Percentiles rank a stretch among this genome's conserved stretches.
These are phyloP conservation scores for Platysternon megacephalum DNA, from an alignment of 2,113 vertebrate species.

Conservation along the genomic window DNA sequence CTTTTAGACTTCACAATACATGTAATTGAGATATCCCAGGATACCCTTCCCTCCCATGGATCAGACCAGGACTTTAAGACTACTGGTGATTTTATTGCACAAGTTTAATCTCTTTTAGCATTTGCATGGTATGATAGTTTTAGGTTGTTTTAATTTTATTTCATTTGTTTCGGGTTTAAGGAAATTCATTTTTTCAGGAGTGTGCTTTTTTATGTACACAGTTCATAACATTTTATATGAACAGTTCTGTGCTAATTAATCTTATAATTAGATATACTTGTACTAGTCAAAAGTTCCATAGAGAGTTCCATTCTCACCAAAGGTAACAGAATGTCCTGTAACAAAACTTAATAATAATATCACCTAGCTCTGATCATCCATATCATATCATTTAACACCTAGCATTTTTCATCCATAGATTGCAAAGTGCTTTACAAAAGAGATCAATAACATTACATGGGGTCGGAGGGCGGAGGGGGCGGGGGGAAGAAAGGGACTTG, in stretches of 20 bases:
- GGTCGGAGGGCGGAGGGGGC: no score
- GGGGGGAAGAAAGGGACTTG: background rate
- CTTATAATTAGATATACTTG: background rate
- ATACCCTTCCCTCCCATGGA: background rate
- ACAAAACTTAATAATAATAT: background rate
- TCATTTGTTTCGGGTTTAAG: background rate
- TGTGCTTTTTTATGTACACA: background rate
- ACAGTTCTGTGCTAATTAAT: background rate
- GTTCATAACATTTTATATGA: background rate
- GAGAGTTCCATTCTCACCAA: background rate
- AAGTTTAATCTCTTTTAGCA: background rate
- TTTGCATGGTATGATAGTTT: background rate
- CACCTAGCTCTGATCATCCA: background rate
- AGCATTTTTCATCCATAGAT: background rate
- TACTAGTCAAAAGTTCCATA: background rate
- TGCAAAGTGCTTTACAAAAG: background rate
- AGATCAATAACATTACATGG: background rate
- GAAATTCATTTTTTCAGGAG: background rate
- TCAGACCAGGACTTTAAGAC: background rate
- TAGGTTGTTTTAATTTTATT: background rate
- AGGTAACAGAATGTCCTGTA: background rate
- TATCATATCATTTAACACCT: background rate
- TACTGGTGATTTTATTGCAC: background rate
- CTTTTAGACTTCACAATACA: background rate
- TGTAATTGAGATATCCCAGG: background rate